These are phyloP conservation scores for Epinephelus malabaricus DNA, from an alignment of 2,797 vertebrate species.

Conservation along the genomic window DNA sequence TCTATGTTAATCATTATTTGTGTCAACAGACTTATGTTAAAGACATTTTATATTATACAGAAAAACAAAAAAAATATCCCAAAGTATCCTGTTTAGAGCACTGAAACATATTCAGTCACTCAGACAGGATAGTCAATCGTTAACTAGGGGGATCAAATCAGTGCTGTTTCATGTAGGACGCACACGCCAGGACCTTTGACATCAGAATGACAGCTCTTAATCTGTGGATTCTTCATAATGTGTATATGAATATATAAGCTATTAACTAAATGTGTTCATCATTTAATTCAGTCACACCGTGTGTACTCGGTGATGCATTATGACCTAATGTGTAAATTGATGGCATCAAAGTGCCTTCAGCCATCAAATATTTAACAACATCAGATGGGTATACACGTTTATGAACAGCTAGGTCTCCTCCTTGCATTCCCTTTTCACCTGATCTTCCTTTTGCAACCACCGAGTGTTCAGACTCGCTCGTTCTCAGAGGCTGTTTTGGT, in stretches of 20 bases:
- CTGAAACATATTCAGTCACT: background rate
- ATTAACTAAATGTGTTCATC: constrained; percentile 61
- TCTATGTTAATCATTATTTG: background rate
- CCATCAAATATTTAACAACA: constrained; percentile 82
- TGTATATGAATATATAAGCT: constrained; percentile 41
- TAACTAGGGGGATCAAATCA: constrained; percentile 10
- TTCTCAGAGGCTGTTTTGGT: constrained; percentile 72
- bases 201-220: constrained; percentile 26
- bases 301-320: constrained; percentile 60
- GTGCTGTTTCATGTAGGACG: background rate
- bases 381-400: constrained; percentile 58
- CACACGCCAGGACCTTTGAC: constrained; percentile 45
- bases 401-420: constrained; percentile 62
- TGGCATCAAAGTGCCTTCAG: constrained; percentile 73
- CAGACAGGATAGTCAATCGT: background rate
- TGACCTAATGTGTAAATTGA: constrained; percentile 73
- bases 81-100: background rate
- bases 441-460: constrained; percentile 45
- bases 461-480: constrained; percentile 37
- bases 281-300: constrained; percentile 54
- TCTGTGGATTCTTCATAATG: constrained; percentile 23
- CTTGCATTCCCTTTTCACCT: constrained; percentile 43
- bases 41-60: background rate
- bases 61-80: background rate
- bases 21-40: background rate